Base-by-base conservation (phyloP, 2,113 vertebrate genomes). In the Chrysochloris asiatica region DNA sequence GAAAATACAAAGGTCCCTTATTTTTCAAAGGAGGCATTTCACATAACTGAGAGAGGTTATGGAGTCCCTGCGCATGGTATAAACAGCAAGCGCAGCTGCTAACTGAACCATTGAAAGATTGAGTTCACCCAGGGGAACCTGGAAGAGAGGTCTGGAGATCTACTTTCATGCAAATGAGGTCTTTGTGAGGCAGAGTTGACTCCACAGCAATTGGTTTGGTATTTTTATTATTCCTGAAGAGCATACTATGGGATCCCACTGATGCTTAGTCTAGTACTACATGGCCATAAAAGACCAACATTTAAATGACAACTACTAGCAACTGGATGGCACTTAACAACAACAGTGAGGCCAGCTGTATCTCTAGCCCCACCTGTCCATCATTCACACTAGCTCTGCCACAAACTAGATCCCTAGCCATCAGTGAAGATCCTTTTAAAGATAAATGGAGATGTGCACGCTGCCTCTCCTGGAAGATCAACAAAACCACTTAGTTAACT, bases 271-370 rank as follows among this genome's bases (percentile, higher is more conserved):
- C 61, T 41, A 1, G 10, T 3, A 1, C 69, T 30, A 0, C 47
- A 13, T 41, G 8, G 36, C 33, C 38, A 33, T 17, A 9, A 63
- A 50, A 22, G 73, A 4, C 80, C 24, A 38, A 3, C 7, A 0
- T 33, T 38, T 8, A 54, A 65, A 36, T 19, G 22, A 17, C 38
- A 30, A 41, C 36, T n/a, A n/a, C n/a, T n/a, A n/a, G n/a, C n/a
- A n/a, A n/a, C n/a, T n/a, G n/a, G n/a, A n/a, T n/a, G n/a, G n/a
- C n/a, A n/a, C n/a, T n/a, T n/a, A n/a, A n/a, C n/a, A n/a, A n/a
- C n/a, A n/a, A n/a, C n/a, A 71, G 33, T 36, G 43, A 7, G 13
- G 6, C 59, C 14, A 2, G 2, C 0, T 2, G 33, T 6, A 4
- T n/a, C n/a, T 69, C 17, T 9, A n/a, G 4, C 71, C 7, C 17